Conservation (phyloP, 2,113 vertebrate species). For the Choloepus hoffmanni region DNA sequence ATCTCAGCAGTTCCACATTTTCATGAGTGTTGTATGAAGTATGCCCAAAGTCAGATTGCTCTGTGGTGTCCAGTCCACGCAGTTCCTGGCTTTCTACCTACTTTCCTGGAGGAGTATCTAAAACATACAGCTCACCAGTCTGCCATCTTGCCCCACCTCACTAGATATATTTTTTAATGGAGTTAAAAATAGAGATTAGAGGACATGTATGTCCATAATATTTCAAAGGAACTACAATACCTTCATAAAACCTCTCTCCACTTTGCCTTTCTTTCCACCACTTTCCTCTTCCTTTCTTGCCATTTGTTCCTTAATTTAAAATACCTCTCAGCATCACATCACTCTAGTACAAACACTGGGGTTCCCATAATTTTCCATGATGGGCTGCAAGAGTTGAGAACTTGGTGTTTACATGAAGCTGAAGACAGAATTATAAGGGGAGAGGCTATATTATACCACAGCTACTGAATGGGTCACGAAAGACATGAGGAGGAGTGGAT, state of each 20-base stretch:
- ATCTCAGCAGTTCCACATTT: too few species aligned
- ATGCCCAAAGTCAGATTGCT: too few species aligned
- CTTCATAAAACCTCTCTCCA: background rate
- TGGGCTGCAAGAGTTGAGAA: background rate
- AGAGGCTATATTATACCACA: background rate
- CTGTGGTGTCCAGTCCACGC: too few species aligned
- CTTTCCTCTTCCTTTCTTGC: background rate
- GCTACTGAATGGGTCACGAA: background rate
- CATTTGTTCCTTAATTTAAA: background rate
- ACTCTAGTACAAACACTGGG: background rate
- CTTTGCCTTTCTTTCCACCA: background rate
- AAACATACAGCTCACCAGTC: too few species aligned
- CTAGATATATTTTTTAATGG: slow-evolving; percentile 30
- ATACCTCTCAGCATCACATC: background rate
- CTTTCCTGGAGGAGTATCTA: too few species aligned
- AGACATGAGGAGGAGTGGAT: background rate
- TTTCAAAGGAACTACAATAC: background rate
- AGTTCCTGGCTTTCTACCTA: too few species aligned
- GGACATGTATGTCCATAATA: background rate
- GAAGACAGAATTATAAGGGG: background rate
- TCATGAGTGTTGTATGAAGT: too few species aligned
- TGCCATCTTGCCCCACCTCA: too few species aligned
- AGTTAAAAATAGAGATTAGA: background rate
- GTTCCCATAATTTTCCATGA: background rate
- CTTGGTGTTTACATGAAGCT: background rate